Base-by-base conservation (phyloP, 2,888 invertebrate species). In the Acanthosoma haemorrhoidale region DNA sequence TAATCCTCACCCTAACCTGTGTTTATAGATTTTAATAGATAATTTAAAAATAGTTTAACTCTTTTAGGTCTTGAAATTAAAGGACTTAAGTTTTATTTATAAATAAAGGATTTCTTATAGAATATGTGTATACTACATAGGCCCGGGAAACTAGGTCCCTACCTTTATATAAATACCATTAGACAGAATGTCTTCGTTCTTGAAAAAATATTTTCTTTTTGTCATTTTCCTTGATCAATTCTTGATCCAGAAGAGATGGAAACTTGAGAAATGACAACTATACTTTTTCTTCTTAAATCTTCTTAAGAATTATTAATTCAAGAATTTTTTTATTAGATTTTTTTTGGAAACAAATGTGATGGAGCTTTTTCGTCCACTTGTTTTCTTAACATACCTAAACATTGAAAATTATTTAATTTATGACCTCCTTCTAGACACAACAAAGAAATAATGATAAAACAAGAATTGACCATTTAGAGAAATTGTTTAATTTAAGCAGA, bases 311-410 rank as follows among this genome's bases (percentile, higher is more conserved):
- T 66, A 41, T 36, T 66, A 16, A 43, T 36, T 41, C 25, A 41
- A 43, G 18, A 29, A 18, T 39, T 43, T 41, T 61, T n/a, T 38
- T 61, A 38, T 63, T 51, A 25, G 21, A 21, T 18, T 51, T 51
- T 51, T 51, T 51, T 3, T 25, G n/a, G 51, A 51, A 51, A 25
- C n/a, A 51, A 51, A 51, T 51, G 29, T 61, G 57, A 15, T 11
- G 25, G 25, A 59, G 59, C 41, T 68, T 57, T 70, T 70, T 70
- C 72, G 68, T 70, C 72, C 70, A 68, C 38, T 59, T 67, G 64
- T 71, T 72, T 72, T 72, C 72, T 73, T 73, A 69, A 64, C 63
- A 36, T 61, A 71, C 72, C 72, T 73, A 73, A 73, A 73, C 72
- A 73, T 69, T 67, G 71, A 73, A 73, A 73, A 71, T 69, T 64